Evolutionary conservation across 2,888 invertebrate species (phyloP).

Genomic region (Drosophila ezoana): DNA sequence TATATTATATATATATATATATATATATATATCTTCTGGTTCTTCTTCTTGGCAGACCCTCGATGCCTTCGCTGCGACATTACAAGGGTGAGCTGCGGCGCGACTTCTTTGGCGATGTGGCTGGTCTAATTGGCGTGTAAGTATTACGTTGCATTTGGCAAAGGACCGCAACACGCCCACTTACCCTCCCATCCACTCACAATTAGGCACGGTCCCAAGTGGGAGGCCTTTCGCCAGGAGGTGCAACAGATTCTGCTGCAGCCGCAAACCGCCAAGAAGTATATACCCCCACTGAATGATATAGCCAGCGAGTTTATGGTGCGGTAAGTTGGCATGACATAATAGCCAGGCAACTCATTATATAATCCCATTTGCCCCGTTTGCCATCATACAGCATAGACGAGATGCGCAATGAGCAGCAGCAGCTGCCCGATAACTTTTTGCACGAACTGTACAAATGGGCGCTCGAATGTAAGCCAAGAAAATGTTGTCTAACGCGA

Average conservation of each 20-base stretch:
- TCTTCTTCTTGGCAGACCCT: constrained; percentile 85
- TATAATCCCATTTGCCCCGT: neutral
- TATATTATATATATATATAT: neutral
- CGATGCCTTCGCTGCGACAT: constrained; percentile 90
- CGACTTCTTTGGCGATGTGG: constrained; percentile 90
- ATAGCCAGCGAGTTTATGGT: constrained; percentile 91
- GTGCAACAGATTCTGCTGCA: constrained; percentile 93
- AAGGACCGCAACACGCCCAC: neutral
- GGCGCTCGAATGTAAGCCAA: constrained; percentile 94
- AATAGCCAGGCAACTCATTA: constrained; percentile 17
- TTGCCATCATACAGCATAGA: constrained; percentile 86
- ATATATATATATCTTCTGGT: neutral
- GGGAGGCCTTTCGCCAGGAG: constrained; percentile 93
- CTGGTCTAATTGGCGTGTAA: constrained; percentile 91
- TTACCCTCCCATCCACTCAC: neutral
- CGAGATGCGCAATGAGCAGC: constrained; percentile 87
- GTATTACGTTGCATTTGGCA: constrained; percentile 79
- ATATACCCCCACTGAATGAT: constrained; percentile 89
- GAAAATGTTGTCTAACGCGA: constrained; percentile 2
- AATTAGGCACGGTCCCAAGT: constrained; percentile 92
- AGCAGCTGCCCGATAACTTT: constrained; percentile 92
- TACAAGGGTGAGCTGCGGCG: constrained; percentile 89
- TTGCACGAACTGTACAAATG: constrained; percentile 95
- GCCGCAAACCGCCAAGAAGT: constrained; percentile 91
- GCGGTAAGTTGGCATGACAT: constrained; percentile 85